phyloP scores from a whole-genome alignment of 2,888 invertebrate genomes.

The Agriopis aurantiaria region DNA sequence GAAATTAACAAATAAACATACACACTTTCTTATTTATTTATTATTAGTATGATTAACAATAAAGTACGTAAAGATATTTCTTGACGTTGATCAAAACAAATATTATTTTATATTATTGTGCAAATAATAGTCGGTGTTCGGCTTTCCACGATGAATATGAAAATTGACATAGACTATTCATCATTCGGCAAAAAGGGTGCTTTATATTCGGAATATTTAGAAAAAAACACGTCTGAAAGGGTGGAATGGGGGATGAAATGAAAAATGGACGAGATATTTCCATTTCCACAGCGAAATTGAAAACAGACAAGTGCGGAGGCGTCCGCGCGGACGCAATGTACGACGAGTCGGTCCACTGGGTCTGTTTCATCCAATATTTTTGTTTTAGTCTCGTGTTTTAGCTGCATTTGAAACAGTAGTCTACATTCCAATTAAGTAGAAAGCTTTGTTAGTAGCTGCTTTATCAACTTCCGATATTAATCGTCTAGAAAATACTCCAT shows the following conservation, averaged over 20 bases:
- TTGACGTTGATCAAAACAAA: not conserved
- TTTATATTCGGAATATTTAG: slow-evolving; percentile 36
- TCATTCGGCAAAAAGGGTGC: slow-evolving; percentile 27
- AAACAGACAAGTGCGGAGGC: slow-evolving; percentile 29
- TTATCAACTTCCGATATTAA: not conserved
- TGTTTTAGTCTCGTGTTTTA: not conserved
- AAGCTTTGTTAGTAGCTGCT: not conserved
- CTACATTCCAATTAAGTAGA: not conserved
- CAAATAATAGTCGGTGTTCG: not conserved
- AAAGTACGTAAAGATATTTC: not conserved
- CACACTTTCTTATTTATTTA: not conserved
- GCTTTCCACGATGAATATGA: not conserved
- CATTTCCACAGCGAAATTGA: slow-evolving; percentile 37
- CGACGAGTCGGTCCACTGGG: not conserved
- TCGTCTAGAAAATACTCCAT: not conserved
- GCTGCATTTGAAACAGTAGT: not conserved
- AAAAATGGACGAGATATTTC: slow-evolving; percentile 34
- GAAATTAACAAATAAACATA: too few relatives aligned
- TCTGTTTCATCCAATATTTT: slow-evolving; percentile 15
- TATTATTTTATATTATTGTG: not conserved
- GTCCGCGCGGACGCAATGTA: slow-evolving; percentile 5
- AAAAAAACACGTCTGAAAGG: slow-evolving; percentile 28
- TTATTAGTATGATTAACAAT: too few relatives aligned
- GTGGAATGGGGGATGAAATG: slow-evolving; percentile 36
- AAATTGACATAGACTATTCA: slow-evolving; percentile 17